Evolutionary conservation across 2,113 vertebrate species (phyloP).

Genomic region (Pachypanchax playfairii): DNA sequence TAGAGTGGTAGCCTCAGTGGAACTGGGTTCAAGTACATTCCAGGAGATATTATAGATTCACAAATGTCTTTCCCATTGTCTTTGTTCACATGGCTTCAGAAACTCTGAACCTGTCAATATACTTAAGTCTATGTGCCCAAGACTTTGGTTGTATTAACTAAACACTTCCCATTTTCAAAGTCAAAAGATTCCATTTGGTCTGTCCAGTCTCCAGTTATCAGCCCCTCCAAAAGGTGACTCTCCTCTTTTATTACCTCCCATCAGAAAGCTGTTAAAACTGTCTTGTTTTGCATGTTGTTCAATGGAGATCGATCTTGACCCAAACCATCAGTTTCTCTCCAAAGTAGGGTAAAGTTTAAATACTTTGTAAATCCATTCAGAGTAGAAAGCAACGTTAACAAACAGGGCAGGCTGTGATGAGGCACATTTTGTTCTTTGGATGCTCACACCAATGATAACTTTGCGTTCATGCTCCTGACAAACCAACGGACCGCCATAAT

Average conservation of each 20-base stretch:
- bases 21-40: slow-evolving; percentile 78
- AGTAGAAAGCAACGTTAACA: slow-evolving; percentile 92
- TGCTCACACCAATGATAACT: slow-evolving; percentile 91
- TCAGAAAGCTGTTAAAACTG: slow-evolving; percentile 13
- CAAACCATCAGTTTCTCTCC: slow-evolving; percentile 61
- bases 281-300: slow-evolving; percentile 4
- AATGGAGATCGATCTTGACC: not conserved
- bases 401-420: slow-evolving; percentile 90
- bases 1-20: slow-evolving; percentile 8
- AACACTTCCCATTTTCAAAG: slow-evolving; percentile 29
- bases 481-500: slow-evolving; percentile 94
- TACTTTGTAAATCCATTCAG: slow-evolving; percentile 96
- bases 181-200: slow-evolving; percentile 27
- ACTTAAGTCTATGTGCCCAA: slow-evolving; percentile 49
- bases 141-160: slow-evolving; percentile 34
- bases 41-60: slow-evolving; percentile 73
- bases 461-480: slow-evolving; percentile 91
- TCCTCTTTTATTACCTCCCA: slow-evolving; percentile 15
- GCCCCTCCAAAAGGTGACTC: slow-evolving; percentile 25
- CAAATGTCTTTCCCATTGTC: slow-evolving; percentile 33
- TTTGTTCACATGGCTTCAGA: slow-evolving; percentile 58
- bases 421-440: slow-evolving; percentile 92
- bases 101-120: slow-evolving; percentile 53
- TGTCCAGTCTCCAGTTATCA: slow-evolving; percentile 33
- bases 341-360: slow-evolving; percentile 76